phyloP scores from a whole-genome alignment of 2,113 vertebrate genomes.

The Ramphastos sulfuratus region DNA sequence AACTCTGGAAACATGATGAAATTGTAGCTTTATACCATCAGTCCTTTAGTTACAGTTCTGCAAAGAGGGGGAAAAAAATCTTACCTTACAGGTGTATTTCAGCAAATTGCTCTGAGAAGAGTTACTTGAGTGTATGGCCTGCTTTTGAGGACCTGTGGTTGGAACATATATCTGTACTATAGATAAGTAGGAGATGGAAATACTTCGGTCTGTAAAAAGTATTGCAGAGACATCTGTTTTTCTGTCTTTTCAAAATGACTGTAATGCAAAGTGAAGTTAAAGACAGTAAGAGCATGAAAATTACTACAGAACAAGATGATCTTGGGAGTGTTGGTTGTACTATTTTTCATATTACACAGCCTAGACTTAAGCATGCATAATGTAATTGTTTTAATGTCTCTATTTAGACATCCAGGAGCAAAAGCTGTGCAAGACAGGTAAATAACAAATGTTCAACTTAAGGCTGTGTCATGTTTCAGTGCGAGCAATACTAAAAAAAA shows the following conservation, averaged over 20 bases:
- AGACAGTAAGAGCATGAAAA: not conserved
- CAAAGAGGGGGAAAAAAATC: not conserved
- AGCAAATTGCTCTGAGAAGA: not conserved
- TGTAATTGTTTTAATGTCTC: not conserved
- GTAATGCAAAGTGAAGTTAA: not conserved
- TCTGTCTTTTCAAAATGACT: not conserved
- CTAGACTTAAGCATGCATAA: not conserved
- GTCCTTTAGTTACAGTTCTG: not conserved
- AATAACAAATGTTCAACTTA: not conserved
- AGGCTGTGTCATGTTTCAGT: rapidly evolving
- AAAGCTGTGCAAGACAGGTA: not conserved
- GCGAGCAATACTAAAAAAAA: not conserved
- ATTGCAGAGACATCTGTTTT: not conserved
- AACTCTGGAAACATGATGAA: not conserved
- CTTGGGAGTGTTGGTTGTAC: not conserved
- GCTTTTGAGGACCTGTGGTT: not conserved
- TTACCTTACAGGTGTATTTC: not conserved
- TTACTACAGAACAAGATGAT: not conserved
- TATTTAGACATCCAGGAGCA: not conserved
- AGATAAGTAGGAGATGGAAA: not conserved
- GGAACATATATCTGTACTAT: not conserved
- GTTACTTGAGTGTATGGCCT: not conserved
- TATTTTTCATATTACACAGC: not conserved
- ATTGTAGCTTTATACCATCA: not conserved
- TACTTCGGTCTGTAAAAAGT: not conserved